These are phyloP conservation scores for Polymixis flavicincta DNA, from an alignment of 2,888 invertebrate species.

Conservation along the genomic window DNA sequence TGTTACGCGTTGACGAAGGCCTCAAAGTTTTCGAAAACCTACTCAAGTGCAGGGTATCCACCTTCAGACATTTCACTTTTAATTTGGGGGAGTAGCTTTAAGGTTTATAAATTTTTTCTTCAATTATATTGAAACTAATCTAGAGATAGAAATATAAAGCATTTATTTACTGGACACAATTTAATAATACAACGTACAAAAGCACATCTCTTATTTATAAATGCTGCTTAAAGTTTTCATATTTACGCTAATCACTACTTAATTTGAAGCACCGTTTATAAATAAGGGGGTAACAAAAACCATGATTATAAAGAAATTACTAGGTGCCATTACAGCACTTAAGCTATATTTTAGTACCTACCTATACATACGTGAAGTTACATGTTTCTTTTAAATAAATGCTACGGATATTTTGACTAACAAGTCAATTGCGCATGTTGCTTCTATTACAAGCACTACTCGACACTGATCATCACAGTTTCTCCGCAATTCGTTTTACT, in stretches of 20 bases:
- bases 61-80: no score
- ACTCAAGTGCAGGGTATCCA: neutral
- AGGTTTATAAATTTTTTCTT: neutral
- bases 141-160: neutral
- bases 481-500: constrained; percentile 53
- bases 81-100: neutral
- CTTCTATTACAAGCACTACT: constrained; percentile 33
- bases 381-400: constrained; percentile 6
- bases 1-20: neutral
- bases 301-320: no score
- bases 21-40: neutral
- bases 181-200: no score
- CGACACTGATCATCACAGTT: constrained; percentile 36
- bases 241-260: no score
- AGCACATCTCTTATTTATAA: no score
- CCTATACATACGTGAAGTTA: neutral
- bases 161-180: no score
- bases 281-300: no score
- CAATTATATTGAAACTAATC: neutral
- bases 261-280: no score
- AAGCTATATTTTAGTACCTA: neutral
- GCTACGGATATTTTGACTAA: constrained; percentile 31
- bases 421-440: constrained; percentile 43
- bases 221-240: no score
- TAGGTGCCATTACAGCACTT: neutral